Evolutionary conservation across 2,888 invertebrate genomes (phyloP).

Genomic region (Cryptus viduatorius): DNA sequence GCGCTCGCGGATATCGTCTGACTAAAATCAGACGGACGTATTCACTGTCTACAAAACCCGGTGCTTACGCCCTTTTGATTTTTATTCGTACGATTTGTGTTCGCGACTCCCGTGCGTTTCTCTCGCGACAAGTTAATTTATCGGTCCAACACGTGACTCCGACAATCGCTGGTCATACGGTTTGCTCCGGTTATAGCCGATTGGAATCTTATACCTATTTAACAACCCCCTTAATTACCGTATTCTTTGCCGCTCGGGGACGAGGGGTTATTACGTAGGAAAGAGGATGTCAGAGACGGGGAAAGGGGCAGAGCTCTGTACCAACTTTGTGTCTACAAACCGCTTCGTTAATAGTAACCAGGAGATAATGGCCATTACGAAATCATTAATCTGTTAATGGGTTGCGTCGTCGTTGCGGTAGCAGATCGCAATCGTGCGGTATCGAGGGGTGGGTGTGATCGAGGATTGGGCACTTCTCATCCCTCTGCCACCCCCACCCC

Average conservation of each 20-base stretch:
- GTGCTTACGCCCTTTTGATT: background rate
- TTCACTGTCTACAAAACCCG: background rate
- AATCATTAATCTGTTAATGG: constrained; percentile 82
- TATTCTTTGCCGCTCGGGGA: constrained; percentile 47
- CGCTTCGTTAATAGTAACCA: constrained; percentile 59
- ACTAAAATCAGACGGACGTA: background rate
- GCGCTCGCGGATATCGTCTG: background rate
- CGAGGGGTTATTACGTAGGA: background rate
- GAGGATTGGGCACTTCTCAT: constrained; percentile 42
- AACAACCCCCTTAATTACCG: constrained; percentile 65
- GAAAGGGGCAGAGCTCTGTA: constrained; percentile 25
- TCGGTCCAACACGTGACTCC: constrained; percentile 59
- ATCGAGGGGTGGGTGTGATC: background rate
- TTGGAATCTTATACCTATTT: constrained; percentile 65
- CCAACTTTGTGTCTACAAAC: constrained; percentile 52
- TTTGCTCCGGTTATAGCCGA: constrained; percentile 37
- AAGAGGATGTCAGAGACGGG: background rate
- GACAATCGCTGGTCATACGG: background rate
- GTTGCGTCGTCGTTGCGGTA: constrained; percentile 56
- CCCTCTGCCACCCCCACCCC: constrained; percentile 41
- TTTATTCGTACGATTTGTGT: background rate
- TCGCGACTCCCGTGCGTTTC: background rate
- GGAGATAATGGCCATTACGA: constrained; percentile 75
- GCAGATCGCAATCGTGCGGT: constrained; percentile 21
- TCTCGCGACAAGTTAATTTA: constrained; percentile 59